phyloP scores from a whole-genome alignment of 2,113 vertebrate genomes.

The Aepyceros melampus region DNA sequence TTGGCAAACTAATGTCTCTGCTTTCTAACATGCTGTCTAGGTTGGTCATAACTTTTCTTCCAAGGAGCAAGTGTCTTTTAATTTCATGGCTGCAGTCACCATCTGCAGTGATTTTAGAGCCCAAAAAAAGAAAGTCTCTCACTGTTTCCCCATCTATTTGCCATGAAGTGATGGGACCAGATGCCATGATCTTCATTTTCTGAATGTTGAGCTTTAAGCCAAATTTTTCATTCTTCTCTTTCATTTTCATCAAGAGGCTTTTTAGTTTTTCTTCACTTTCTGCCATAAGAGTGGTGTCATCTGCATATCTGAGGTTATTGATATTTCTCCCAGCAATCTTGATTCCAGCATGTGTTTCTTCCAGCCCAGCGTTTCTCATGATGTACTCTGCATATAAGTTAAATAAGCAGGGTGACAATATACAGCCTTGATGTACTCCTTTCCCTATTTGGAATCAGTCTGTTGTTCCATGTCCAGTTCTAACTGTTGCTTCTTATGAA shows the following conservation, averaged over 20 bases:
- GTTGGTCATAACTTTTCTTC: not conserved
- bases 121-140: not conserved
- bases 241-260: not conserved
- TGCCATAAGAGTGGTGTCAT: not conserved
- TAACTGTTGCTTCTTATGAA: not conserved
- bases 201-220: not conserved
- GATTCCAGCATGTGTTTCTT: not conserved
- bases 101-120: not conserved
- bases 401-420: not conserved
- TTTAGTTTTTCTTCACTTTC: not conserved
- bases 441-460: not conserved
- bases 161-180: not conserved
- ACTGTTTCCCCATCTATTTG: not conserved
- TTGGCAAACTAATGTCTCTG: not conserved
- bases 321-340: accelerated
- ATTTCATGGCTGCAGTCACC: not conserved
- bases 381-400: not conserved
- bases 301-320: not conserved
- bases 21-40: not conserved
- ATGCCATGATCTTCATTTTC: not conserved
- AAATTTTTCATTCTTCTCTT: not conserved
- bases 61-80: not conserved
- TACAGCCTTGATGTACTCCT: not conserved
- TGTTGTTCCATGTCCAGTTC: not conserved
- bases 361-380: not conserved